Evolutionary conservation across 1,140 invertebrate species (phyloP).

Genomic region (Drosophila burlai): DNA sequence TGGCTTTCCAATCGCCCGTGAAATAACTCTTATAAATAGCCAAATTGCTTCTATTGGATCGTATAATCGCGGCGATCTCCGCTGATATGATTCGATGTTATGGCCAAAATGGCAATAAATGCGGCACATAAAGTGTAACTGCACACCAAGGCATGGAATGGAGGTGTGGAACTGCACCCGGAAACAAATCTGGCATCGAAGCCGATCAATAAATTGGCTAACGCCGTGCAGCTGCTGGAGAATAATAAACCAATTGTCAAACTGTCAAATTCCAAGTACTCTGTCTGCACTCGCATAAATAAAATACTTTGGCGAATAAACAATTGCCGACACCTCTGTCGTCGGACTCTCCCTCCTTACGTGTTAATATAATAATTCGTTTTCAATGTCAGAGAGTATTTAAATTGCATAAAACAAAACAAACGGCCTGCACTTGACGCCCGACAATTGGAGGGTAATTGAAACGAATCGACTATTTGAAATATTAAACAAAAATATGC

Average conservation of each 20-base stretch:
- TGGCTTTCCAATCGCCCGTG: constrained; percentile 41
- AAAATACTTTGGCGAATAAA: constrained; percentile 44
- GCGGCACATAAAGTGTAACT: constrained; percentile 27
- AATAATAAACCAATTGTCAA: constrained; percentile 60
- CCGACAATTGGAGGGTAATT: constrained; percentile 68
- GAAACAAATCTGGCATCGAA: constrained; percentile 41
- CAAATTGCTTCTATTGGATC: constrained; percentile 36
- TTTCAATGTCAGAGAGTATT: constrained; percentile 61
- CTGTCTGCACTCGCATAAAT: constrained; percentile 48
- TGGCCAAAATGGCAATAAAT: constrained; percentile 18
- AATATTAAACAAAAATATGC: constrained; percentile 76
- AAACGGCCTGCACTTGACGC: constrained; percentile 57
- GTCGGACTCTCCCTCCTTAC: constrained; percentile 21
- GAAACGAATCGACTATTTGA: constrained; percentile 71
- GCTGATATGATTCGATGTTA: constrained; percentile 18
- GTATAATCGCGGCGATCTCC: constrained; percentile 29
- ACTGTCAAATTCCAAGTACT: constrained; percentile 70
- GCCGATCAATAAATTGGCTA: constrained; percentile 63
- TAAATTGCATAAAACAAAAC: constrained; percentile 57
- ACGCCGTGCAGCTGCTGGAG: constrained; percentile 13
- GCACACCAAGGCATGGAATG: constrained; percentile 28
- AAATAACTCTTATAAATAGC: constrained; percentile 66
- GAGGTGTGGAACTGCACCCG: constrained; percentile 41
- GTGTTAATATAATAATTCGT: constrained; percentile 63
- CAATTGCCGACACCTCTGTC: constrained; percentile 41